A percentile compares a stretch with the other conserved stretches of the same genome.
These are phyloP conservation scores for Meta bourneti DNA, from an alignment of 2,888 invertebrate species.

Conservation along the genomic window DNA sequence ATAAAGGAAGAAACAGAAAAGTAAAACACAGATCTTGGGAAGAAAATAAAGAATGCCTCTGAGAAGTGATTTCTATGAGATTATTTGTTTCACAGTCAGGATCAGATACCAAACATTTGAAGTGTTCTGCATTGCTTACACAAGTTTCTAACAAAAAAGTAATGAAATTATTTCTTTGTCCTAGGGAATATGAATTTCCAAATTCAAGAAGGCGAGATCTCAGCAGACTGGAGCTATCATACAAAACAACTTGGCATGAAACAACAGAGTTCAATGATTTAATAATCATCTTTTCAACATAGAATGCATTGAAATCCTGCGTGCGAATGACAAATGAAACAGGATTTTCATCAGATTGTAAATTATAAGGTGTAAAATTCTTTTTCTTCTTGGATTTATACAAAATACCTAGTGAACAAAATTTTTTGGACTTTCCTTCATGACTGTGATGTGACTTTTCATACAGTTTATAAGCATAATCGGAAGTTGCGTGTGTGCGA, in stretches of 20 bases:
- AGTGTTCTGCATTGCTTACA: neutral
- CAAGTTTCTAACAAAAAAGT: constrained; percentile 6
- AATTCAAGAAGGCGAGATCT: neutral
- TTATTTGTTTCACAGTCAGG: no score
- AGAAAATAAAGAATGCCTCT: no score
- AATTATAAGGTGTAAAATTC: neutral
- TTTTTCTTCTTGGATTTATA: constrained; percentile 25
- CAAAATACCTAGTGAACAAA: constrained; percentile 32
- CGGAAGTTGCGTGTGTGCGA: neutral
- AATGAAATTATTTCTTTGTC: neutral
- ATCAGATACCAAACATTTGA: no score
- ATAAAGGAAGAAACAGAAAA: no score
- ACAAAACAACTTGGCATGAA: constrained; percentile 32
- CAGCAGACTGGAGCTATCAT: constrained; percentile 17
- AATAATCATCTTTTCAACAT: constrained; percentile 31
- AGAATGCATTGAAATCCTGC: constrained; percentile 22
- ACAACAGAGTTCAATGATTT: neutral
- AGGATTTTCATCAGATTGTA: neutral
- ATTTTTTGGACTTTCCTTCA: neutral
- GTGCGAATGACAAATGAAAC: constrained; percentile 36
- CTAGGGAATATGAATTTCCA: neutral
- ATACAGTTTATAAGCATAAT: neutral
- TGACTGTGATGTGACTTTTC: neutral
- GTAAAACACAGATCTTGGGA: no score
- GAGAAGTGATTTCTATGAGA: no score